These are phyloP conservation scores for Grapholita molesta DNA, from an alignment of 1,140 invertebrate genomes.

Conservation along the genomic window DNA sequence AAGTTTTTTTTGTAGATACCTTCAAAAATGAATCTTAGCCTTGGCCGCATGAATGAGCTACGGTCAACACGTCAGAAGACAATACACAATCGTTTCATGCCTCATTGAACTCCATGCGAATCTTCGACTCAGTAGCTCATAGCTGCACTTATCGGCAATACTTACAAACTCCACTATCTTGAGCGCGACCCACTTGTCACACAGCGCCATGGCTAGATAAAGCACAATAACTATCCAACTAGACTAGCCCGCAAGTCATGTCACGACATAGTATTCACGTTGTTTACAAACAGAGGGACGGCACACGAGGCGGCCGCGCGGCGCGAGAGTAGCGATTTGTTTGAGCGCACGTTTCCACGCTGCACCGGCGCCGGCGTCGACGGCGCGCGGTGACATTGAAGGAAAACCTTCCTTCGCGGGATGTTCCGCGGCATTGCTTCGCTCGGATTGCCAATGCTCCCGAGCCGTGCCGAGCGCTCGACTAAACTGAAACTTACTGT, in stretches of 20 bases:
- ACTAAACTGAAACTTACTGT: not conserved
- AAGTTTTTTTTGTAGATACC: too few species aligned
- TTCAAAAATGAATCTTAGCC: constrained; percentile 15
- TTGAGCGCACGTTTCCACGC: constrained; percentile 48
- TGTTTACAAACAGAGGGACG: constrained; percentile 27
- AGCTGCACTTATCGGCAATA: constrained; percentile 31
- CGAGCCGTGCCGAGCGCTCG: not conserved
- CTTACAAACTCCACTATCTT: constrained; percentile 77
- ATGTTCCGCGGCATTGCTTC: constrained; percentile 10
- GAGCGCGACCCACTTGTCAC: constrained; percentile 77
- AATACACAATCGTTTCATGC: not conserved
- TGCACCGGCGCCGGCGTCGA: constrained; percentile 20
- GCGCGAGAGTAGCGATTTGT: constrained; percentile 50
- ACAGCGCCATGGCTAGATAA: constrained; percentile 61
- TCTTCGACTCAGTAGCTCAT: not conserved
- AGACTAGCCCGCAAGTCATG: constrained; percentile 23
- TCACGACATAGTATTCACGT: constrained; percentile 17
- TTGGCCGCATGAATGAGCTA: not conserved
- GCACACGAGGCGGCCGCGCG: constrained; percentile 41
- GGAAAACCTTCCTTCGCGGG: constrained; percentile 30
- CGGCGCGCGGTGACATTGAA: constrained; percentile 39
- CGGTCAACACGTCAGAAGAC: not conserved
- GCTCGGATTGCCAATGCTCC: not conserved
- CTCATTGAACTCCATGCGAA: not conserved
- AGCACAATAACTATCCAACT: constrained; percentile 27